Evolutionary conservation across 1,140 invertebrate species (phyloP).

Genomic region (Drosophila rhopaloa): DNA sequence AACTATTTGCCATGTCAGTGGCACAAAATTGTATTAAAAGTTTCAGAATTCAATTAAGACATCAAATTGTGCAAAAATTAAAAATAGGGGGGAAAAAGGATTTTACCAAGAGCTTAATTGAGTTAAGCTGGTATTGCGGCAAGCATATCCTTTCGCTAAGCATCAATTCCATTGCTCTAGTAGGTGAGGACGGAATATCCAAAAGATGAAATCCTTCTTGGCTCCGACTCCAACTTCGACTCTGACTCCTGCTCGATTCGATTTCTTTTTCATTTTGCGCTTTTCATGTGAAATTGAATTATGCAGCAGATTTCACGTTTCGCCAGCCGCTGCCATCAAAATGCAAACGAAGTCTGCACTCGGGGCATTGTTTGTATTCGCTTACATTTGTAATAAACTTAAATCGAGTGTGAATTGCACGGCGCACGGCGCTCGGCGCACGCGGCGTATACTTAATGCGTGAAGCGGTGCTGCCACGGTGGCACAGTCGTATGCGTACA

Average conservation of each 20-base stretch:
- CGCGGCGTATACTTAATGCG: constrained; percentile 46
- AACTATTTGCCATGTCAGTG: constrained; percentile 26
- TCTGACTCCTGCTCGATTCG: constrained; percentile 3
- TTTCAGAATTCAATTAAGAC: constrained; percentile 54
- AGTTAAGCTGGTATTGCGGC: constrained; percentile 12
- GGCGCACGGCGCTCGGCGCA: constrained; percentile 31
- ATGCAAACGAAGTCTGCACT: constrained; percentile 50
- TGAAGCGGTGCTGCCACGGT: constrained; percentile 14
- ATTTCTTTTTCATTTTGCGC: constrained; percentile 2
- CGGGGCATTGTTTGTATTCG: constrained; percentile 40
- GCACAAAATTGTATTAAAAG: constrained; percentile 35
- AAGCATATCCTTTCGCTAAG: constrained; percentile 3
- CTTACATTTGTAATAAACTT: constrained; percentile 58
- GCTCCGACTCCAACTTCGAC: background rate
- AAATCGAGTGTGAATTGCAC: constrained; percentile 66
- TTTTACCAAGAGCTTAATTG: constrained; percentile 34
- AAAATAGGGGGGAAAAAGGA: constrained; percentile 4
- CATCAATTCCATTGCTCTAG: background rate
- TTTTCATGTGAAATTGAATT: constrained; percentile 44
- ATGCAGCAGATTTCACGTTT: constrained; percentile 49
- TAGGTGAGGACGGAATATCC: background rate
- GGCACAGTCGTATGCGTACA: constrained; percentile 1
- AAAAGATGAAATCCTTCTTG: constrained; percentile 1
- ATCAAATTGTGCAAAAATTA: constrained; percentile 30
- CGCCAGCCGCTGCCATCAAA: constrained; percentile 43